Evolutionary conservation across 2,113 vertebrate species (phyloP).

Genomic region (Actinemys pallida): DNA sequence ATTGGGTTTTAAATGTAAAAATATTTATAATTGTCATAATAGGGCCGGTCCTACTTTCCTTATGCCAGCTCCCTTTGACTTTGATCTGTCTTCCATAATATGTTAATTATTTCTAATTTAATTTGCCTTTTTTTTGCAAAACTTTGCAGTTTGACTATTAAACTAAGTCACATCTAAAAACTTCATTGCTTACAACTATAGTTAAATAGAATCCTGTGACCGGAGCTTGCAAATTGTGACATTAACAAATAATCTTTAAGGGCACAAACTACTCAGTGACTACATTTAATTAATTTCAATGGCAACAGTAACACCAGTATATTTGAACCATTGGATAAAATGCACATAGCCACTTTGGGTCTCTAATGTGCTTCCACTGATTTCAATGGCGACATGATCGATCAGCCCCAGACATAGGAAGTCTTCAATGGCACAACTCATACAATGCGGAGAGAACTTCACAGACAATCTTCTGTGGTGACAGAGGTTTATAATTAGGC

Average conservation of each 20-base stretch:
- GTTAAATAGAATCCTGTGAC: background rate
- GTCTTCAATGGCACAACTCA: background rate
- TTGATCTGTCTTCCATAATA: background rate
- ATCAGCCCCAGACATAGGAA: background rate
- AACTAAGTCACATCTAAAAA: background rate
- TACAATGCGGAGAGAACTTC: background rate
- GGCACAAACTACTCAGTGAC: background rate
- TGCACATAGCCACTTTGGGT: background rate
- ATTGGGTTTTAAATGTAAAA: background rate
- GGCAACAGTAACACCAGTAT: background rate
- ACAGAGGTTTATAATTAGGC: background rate
- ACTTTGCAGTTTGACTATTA: background rate
- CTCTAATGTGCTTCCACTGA: background rate
- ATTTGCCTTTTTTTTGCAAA: background rate
- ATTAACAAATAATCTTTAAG: background rate
- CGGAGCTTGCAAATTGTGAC: background rate
- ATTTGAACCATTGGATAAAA: background rate
- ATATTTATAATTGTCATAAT: background rate
- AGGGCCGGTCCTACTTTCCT: background rate
- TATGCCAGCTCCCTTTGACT: background rate
- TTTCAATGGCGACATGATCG: background rate
- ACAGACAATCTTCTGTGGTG: background rate
- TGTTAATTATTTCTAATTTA: background rate
- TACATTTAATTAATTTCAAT: slow-evolving; percentile 11
- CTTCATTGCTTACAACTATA: background rate